Evolutionary conservation across 1,140 invertebrate genomes (phyloP), one percentile per base, ranked within the genome.

Genomic region (Lerema accius): DNA sequence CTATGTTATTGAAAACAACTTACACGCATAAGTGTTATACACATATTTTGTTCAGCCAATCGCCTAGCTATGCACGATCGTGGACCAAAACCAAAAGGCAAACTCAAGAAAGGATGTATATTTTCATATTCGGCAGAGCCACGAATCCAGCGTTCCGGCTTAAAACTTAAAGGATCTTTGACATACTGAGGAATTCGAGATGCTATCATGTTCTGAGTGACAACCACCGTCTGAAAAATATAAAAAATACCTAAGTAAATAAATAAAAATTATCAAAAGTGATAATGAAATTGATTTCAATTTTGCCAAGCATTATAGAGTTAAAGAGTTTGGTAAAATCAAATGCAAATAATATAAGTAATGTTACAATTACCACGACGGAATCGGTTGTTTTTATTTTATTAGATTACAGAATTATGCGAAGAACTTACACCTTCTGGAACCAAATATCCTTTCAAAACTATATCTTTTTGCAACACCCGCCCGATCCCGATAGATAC

Each of bases 21-120:
- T 93, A 97, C 96, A 84, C 94, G 93, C 28, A 97, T 86, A 4
- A 97, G 73, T n/a, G 96, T 91, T 11, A 96, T 92, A 66, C 95
- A 93, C 76, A 98, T 94, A 84, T 97, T 97, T 86, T 98, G 97
- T 78, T 98, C 96, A 4, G 97, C 97, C 43, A 98, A 91, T 78
- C 97, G 92, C 76, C 96, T 92, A 0, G 97, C 97, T 45, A 98
- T 96, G 71, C 98, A 99, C 6, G 95, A 93, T 61, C 98, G 91
- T 15, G 95, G 93, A 0, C 98, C 98, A 85, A 97, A 96, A 0
- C 97, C 97, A 89, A 98, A 99, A 0, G 97, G 97, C 40, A 98
- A 78, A 2, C 95, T 92, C 1, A 96, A 84, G 83, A 95, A 98
- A 0, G 97, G 97, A 90, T 96, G 94, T 40, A 93, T 76, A 6